Evolutionary conservation across 30 jellyfish, hydroid and myxozoan genomes (phyloP).

Genomic region (Hydractinia echinata): DNA sequence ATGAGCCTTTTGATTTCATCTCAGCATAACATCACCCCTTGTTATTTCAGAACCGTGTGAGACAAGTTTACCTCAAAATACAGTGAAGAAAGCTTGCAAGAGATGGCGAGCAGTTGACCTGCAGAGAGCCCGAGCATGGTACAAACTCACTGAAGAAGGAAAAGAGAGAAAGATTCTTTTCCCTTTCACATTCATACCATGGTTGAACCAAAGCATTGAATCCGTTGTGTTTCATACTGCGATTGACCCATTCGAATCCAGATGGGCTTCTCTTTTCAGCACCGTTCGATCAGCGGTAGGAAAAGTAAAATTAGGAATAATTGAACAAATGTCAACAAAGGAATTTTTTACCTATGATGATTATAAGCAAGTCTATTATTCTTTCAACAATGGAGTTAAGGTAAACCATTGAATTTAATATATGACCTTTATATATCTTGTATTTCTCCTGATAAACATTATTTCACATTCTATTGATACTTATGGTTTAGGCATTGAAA

Average conservation of each 20-base stretch:
- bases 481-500: constrained; percentile 5
- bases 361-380: neutral
- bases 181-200: constrained; percentile 14
- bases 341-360: constrained; percentile 5
- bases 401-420: neutral
- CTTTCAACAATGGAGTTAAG: neutral
- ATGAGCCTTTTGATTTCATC: too few species aligned
- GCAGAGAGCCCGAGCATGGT: constrained; percentile 17
- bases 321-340: neutral
- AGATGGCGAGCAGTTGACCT: constrained; percentile 6
- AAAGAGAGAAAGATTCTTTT: neutral
- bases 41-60: neutral
- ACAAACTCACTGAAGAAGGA: constrained; percentile 22
- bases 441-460: neutral
- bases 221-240: constrained; percentile 10
- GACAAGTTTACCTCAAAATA: neutral
- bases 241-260: constrained; percentile 16
- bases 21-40: too few species aligned
- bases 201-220: constrained; percentile 20
- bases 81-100: neutral
- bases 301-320: neutral
- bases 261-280: constrained; percentile 13
- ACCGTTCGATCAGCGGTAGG: neutral
- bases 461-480: neutral
- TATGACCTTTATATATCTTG: neutral